Evolutionary conservation across 2,797 vertebrate genomes (phyloP).

Genomic region (Enteromius anoplus): DNA sequence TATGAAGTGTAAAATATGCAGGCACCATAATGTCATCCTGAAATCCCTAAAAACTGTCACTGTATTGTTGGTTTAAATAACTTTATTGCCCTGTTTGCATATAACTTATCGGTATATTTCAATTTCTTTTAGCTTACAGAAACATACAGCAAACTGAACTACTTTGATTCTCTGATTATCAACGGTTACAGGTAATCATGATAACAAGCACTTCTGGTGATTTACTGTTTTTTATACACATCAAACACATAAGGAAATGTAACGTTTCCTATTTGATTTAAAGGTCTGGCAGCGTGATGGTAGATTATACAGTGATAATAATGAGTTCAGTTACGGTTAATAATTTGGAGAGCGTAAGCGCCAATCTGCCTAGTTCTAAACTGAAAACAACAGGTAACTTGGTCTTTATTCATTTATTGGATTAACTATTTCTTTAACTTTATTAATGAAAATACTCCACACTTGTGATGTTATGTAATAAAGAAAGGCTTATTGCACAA

Average conservation of each 20-base stretch:
- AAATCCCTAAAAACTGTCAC: background rate
- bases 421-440: background rate
- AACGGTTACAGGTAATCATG: constrained; percentile 59
- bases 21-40: background rate
- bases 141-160: constrained; percentile 62
- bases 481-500: background rate
- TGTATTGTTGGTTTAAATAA: background rate
- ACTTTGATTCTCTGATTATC: constrained; percentile 66
- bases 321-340: accelerated
- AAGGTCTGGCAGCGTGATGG: constrained; percentile 62
- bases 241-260: background rate
- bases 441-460: background rate
- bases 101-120: background rate
- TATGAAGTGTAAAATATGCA: background rate
- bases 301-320: constrained; percentile 57
- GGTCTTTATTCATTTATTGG: background rate
- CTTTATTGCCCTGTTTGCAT: background rate
- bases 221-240: background rate
- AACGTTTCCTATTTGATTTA: background rate
- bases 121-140: constrained; percentile 62
- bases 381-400: constrained; percentile 64
- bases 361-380: accelerated
- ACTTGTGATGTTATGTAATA: accelerated
- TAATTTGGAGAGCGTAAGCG: accelerated
- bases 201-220: background rate